Conservation (phyloP, 2,113 vertebrate genomes). For the Morone chrysops region DNA sequence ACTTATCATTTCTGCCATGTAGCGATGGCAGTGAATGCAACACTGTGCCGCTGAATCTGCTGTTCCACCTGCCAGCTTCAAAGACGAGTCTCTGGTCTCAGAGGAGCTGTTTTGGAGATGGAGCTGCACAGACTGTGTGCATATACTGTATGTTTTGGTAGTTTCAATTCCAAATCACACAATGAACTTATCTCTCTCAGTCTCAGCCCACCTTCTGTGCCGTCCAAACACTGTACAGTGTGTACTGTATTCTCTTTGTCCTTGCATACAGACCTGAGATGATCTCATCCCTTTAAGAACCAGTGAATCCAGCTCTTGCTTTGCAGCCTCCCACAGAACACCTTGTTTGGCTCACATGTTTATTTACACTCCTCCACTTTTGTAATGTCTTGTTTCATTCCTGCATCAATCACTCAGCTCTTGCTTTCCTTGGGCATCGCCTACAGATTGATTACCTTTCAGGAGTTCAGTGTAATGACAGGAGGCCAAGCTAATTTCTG, state of each 20-base stretch:
- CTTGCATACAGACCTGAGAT: conserved; percentile 26
- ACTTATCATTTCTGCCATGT: conserved; percentile 5
- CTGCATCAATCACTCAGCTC: conserved; percentile 66
- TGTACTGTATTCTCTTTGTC: conserved; percentile 54
- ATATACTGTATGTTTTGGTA: conserved; percentile 43
- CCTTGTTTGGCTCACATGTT: conserved; percentile 24
- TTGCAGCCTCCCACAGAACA: conserved; percentile 31
- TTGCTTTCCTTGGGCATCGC: conserved; percentile 51
- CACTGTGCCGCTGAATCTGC: conserved; percentile 28
- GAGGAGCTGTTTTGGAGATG: conserved; percentile 50
- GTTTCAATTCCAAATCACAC: conserved; percentile 63
- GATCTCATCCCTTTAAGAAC: conserved; percentile 26
- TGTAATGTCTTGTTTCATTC: conserved; percentile 70
- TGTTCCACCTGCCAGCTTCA: conserved; percentile 61
- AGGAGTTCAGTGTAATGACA: conserved; percentile 68
- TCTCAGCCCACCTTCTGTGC: conserved; percentile 52
- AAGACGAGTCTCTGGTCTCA: conserved; percentile 46
- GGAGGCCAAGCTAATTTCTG: conserved; percentile 72
- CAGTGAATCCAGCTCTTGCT: conserved; percentile 10
- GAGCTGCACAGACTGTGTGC: conserved; percentile 49
- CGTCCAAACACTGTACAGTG: conserved; percentile 24
- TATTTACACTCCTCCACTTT: conserved; percentile 57
- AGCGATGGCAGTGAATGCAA: conserved; percentile 22
- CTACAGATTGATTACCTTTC: conserved; percentile 74
- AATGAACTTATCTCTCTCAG: conserved; percentile 40